A percentile compares a stretch with the other conserved stretches of the same genome.
Conservation (phyloP, 2,797 vertebrate genomes). For the Lepilemur ruficaudatus region DNA sequence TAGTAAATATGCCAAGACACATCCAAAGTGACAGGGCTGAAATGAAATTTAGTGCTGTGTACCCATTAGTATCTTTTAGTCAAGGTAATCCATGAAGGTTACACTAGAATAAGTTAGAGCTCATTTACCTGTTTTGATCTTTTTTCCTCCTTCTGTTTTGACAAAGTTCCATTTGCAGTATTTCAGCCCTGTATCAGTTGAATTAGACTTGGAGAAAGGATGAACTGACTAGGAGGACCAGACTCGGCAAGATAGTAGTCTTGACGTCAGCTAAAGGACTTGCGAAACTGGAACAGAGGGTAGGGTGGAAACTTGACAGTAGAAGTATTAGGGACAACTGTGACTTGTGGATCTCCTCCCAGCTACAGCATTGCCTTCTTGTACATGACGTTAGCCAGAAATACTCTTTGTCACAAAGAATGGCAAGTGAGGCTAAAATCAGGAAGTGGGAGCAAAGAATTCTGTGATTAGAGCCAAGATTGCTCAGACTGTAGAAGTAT, state of each 20-base stretch:
- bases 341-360: neutral
- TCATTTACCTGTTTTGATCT: neutral
- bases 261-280: neutral
- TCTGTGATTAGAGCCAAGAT: neutral
- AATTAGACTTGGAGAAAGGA: neutral
- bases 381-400: neutral
- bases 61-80: neutral
- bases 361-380: neutral
- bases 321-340: neutral
- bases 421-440: neutral
- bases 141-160: neutral
- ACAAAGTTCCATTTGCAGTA: neutral
- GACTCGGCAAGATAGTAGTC: neutral
- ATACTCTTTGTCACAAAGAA: neutral
- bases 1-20: neutral
- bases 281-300: neutral
- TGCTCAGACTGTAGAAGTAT: neutral
- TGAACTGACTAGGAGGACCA: neutral
- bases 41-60: neutral
- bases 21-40: neutral
- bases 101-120: neutral
- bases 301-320: neutral
- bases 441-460: neutral
- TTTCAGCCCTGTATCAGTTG: neutral
- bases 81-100: neutral